Conservation (phyloP, 2,888 invertebrate genomes). For the Barypeithes pellucidus region DNA sequence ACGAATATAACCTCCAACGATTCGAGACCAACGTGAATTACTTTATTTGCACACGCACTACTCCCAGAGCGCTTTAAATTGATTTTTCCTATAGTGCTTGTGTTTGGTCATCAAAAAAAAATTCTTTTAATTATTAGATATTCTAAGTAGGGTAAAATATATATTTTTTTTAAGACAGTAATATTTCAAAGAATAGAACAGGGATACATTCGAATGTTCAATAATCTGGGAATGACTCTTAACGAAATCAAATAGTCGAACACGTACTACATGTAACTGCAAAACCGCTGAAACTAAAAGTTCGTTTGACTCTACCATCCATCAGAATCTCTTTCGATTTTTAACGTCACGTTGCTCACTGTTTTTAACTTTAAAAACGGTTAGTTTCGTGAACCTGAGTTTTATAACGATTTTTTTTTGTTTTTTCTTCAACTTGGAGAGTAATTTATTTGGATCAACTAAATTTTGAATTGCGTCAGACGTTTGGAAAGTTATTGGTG, state of each 20-base stretch:
- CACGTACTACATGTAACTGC: constrained; percentile 15
- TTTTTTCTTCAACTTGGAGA: neutral
- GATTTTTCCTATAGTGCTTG: too few species aligned
- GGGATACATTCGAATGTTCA: neutral
- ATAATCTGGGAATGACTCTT: neutral
- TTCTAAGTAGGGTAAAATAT: too few species aligned
- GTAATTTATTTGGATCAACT: neutral
- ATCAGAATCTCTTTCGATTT: constrained; percentile 4
- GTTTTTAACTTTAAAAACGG: constrained; percentile 10
- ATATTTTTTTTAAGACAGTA: too few species aligned
- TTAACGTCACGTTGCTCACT: constrained; percentile 3
- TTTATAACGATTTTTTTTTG: neutral
- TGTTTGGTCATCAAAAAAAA: too few species aligned
- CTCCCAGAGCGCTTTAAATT: too few species aligned
- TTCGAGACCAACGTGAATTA: too few species aligned
- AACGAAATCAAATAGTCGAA: constrained; percentile 21
- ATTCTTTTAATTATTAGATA: too few species aligned
- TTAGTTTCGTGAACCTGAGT: neutral
- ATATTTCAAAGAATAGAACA: too few species aligned
- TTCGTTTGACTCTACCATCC: constrained; percentile 19
- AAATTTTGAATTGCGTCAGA: neutral
- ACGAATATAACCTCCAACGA: too few species aligned
- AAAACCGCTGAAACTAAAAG: constrained; percentile 15
- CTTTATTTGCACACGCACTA: too few species aligned
- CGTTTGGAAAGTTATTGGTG: too few species aligned